Evolutionary conservation across 2,113 vertebrate species (phyloP), one percentile per base, ranked within the genome.

Genomic region (Psilopsiagon aymara): DNA sequence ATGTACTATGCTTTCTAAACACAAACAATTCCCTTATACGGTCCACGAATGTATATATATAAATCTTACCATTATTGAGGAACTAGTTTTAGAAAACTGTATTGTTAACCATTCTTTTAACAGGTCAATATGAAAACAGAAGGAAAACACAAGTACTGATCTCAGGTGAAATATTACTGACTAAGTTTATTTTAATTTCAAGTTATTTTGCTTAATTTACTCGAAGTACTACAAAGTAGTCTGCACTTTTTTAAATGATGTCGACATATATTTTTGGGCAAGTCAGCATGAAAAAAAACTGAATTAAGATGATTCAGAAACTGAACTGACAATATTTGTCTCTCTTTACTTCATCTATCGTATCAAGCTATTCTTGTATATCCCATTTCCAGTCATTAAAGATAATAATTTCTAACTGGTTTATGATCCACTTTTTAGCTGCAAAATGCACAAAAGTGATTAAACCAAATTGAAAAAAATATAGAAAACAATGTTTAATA

Each of bases 401-500:
- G 95, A 96, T 78, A 96, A 96, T 96, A 96, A 97, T 96, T 97
- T 92, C 91, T 93, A 44, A 74, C 66, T 93, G 62, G 23, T 97
- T 97, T 96, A 91, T 94, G 92, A 97, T 90, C 90, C 82, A 49
- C 69, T 68, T 93, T 95, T 95, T 90, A 95, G 91, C 89, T 64
- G 62, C 55, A 96, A 97, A 98, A 96, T 69, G 63, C 74, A 94
- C 89, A 95, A 84, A 97, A 95, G 80, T 97, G 97, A 98, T 97
- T 98, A 97, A 97, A 71, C n/a, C 49, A 97, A 95, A 95, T 94
- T 96, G 93, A 97, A 98, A 97, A 92, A 95, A 94, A 97, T 97
- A 94, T 69, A 94, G 92, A 97, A 96, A 97, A 89, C 88, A 97
- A 94, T 95, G 94, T 94, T 97, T 92, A 97, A 94, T 97, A 97